A percentile compares a stretch with the other conserved stretches of the same genome.
Conservation (phyloP, 92 coral and sea anemone genomes). For the Pocillopora meandrina region DNA sequence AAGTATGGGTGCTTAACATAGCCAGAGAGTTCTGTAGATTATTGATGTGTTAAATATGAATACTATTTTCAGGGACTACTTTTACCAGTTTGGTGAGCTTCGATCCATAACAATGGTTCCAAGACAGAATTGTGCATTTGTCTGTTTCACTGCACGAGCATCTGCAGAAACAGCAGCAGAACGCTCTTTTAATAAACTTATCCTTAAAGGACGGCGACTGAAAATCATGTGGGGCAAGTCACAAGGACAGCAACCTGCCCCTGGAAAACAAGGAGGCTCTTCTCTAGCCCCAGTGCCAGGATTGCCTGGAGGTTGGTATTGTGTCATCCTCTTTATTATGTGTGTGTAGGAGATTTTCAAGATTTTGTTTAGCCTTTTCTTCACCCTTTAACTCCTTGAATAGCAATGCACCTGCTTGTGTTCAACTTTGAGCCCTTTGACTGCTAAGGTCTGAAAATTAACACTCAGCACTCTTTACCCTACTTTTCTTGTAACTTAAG, state of each 20-base stretch:
- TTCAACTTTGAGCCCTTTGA: too few species aligned
- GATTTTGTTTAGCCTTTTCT: not conserved
- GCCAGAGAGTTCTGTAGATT: too few species aligned
- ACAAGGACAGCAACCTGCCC: slow-evolving; percentile 88
- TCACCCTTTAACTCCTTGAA: not conserved
- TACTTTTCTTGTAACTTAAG: too few species aligned
- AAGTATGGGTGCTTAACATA: too few species aligned
- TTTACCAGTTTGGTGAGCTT: slow-evolving; percentile 98
- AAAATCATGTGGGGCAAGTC: slow-evolving; percentile 99
- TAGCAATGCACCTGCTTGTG: too few species aligned
- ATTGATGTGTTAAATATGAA: too few species aligned
- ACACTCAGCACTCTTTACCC: too few species aligned
- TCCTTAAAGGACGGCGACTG: slow-evolving; percentile 90
- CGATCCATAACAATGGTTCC: slow-evolving; percentile 99
- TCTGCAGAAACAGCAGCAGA: slow-evolving; percentile 98
- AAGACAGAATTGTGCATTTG: slow-evolving; percentile 98
- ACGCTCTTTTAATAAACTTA: slow-evolving; percentile 90
- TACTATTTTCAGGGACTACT: slow-evolving; percentile 76
- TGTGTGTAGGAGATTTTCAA: not conserved
- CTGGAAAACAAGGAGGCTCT: slow-evolving; percentile 79
- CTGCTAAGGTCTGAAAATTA: too few species aligned
- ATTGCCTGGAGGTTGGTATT: slow-evolving; percentile 88
- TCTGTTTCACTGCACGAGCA: slow-evolving; percentile 86
- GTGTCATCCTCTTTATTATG: not conserved
- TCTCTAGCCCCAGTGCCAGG: slow-evolving; percentile 95